Evolutionary conservation across 2,888 invertebrate species (phyloP).

Genomic region (Autographa gamma): DNA sequence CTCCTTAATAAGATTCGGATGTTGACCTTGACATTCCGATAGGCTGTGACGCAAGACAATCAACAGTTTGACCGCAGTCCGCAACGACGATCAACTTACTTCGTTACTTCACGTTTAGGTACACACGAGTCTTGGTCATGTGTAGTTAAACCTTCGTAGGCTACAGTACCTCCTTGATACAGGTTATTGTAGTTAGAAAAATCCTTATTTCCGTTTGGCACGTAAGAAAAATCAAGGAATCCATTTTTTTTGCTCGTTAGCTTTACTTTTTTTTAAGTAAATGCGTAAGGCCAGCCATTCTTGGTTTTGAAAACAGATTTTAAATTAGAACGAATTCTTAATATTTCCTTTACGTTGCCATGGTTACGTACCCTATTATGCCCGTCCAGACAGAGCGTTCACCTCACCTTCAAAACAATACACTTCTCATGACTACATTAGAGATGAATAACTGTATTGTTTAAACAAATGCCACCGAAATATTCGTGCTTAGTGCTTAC

Average conservation of each 20-base stretch:
- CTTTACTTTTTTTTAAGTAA: no score
- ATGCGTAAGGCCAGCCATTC: no score
- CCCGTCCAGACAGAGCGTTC: slow-evolving; percentile 26
- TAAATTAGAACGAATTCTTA: neutral
- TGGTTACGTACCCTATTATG: neutral
- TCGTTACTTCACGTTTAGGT: neutral
- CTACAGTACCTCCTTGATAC: no score
- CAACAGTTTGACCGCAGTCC: slow-evolving; percentile 28
- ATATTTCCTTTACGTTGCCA: neutral
- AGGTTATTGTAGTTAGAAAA: no score
- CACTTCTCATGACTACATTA: slow-evolving; percentile 43
- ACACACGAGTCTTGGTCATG: no score
- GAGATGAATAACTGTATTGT: slow-evolving; percentile 48
- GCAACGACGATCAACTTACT: slow-evolving; percentile 17
- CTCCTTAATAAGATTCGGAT: slow-evolving; percentile 18
- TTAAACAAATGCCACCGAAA: slow-evolving; percentile 19
- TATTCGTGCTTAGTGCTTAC: slow-evolving; percentile 18
- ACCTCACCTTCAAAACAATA: slow-evolving; percentile 38
- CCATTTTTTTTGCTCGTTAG: no score
- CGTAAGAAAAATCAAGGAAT: no score
- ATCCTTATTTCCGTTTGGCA: no score
- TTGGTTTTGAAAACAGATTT: no score
- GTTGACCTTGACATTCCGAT: slow-evolving; percentile 46
- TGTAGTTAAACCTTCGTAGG: neutral
- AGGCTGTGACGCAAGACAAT: slow-evolving; percentile 23